Base-by-base conservation (phyloP, 2,113 vertebrate genomes). In the Melospiza georgiana region DNA sequence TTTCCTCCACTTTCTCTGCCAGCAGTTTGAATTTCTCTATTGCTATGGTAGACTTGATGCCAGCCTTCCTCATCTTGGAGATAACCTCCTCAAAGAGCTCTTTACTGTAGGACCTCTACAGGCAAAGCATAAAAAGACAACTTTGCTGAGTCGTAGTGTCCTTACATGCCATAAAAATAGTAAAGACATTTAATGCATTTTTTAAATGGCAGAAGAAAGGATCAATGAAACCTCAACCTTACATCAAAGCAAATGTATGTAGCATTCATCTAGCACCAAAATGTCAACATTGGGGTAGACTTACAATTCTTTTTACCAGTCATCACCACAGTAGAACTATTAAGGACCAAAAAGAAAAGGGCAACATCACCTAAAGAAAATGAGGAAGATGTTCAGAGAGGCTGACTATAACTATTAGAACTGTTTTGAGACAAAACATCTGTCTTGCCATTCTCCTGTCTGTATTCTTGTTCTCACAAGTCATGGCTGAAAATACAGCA, bases 11-110 rank as follows among this genome's bases (percentile, higher is more conserved):
- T 52, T 99, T 99, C 94, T 99, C 99, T 0, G 98, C 99, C 46
- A 99, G 98, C 89, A 99, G 99, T 94, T 99, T 99, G 95, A 99
- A 99, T 97, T 99, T 99, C 95, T 99, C 99, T 93, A 99, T 99
- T 41, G 99, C 99, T 78, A 99, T 99, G 12, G 99, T 99, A 33
- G 99, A 99, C 68, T 99, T 99, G 96, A 99, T 99, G 55, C 99
- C 99, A 49, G 99, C 99, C 96, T 99, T 99, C 73, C 98, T 98
- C 99, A 99, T 99, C 98, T 99, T 99, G 12, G 98, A 99, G 95
- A 99, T 99, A 3, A 99, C 99, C 92, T 99, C 99, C 75, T 99
- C 99, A 91, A 99, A 99, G 61, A 99, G 97, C 85, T 99, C 99
- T 72, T 99, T 99, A 97, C 99, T 99, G 97, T 99, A 99, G 49